These are phyloP conservation scores for Dicerorhinus sumatrensis DNA, from an alignment of 2,113 vertebrate genomes.

Conservation along the genomic window DNA sequence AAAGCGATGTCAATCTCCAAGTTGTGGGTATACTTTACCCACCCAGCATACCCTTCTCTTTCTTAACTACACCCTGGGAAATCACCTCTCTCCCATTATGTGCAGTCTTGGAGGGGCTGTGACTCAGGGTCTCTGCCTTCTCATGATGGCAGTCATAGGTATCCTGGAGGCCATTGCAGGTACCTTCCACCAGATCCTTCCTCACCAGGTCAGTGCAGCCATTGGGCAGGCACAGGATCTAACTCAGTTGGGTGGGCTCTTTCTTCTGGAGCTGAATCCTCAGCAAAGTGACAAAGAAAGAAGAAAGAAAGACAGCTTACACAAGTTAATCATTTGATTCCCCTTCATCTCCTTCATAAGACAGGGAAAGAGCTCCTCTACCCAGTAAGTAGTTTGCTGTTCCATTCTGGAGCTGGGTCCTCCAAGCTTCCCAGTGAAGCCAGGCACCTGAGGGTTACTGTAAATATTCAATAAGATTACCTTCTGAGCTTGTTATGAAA, in stretches of 20 bases:
- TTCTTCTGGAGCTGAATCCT: neutral
- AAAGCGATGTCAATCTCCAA: neutral
- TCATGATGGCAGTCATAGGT: rapidly evolving
- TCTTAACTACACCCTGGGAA: neutral
- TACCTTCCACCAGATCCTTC: neutral
- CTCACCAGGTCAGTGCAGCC: rapidly evolving
- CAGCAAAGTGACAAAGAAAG: neutral
- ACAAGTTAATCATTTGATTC: neutral
- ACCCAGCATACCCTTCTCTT: neutral
- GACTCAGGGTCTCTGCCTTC: neutral
- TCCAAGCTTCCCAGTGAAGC: neutral
- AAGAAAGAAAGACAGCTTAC: neutral
- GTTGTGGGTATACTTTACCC: neutral
- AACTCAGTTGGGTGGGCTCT: neutral
- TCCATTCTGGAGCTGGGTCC: neutral
- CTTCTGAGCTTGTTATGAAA: no score
- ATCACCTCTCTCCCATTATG: rapidly evolving
- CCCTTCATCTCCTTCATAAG: neutral
- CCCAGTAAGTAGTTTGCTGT: neutral
- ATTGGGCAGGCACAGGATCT: neutral
- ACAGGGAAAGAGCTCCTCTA: neutral
- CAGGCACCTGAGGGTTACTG: no score
- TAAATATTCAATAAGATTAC: no score
- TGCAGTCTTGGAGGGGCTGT: neutral
- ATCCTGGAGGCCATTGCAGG: neutral